phyloP scores from a whole-genome alignment of 2,797 vertebrate species.

The Neosilurus mollespiculum region DNA sequence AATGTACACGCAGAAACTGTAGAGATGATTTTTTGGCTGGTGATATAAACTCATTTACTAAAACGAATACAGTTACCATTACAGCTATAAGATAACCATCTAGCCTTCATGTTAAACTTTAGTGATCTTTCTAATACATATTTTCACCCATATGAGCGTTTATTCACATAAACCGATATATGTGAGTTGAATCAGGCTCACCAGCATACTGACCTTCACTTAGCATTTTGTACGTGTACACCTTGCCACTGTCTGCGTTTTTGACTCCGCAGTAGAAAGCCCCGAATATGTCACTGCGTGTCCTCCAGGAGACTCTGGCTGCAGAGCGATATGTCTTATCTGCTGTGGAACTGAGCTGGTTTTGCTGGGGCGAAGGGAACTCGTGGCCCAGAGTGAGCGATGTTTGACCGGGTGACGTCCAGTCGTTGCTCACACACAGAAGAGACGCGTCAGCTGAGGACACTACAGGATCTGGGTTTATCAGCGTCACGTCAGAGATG shows the following conservation, averaged over 20 bases:
- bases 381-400: slow-evolving; percentile 74
- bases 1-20: too few species aligned
- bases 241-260: slow-evolving; percentile 72
- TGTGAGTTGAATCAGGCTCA: background rate
- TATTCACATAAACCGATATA: background rate
- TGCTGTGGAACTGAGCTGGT: slow-evolving; percentile 71
- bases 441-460: slow-evolving; percentile 78
- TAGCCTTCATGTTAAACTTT: too few species aligned
- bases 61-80: too few species aligned
- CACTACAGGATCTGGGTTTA: slow-evolving; percentile 83
- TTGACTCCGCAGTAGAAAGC: slow-evolving; percentile 81
- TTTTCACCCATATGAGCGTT: too few species aligned
- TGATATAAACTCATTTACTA: too few species aligned
- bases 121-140: too few species aligned
- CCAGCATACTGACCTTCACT: slow-evolving; percentile 68
- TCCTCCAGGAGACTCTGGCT: slow-evolving; percentile 79
- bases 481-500: slow-evolving; percentile 79
- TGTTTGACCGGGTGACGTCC: slow-evolving; percentile 61
- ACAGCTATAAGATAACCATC: too few species aligned
- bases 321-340: slow-evolving; percentile 71
- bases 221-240: slow-evolving; percentile 84
- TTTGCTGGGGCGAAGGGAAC: slow-evolving; percentile 71
- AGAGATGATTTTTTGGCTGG: too few species aligned
- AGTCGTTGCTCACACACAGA: slow-evolving; percentile 79
- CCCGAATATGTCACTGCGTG: slow-evolving; percentile 78